Evolutionary conservation across 2,113 vertebrate genomes (phyloP).

Genomic region (Girardinichthys multiradiatus): DNA sequence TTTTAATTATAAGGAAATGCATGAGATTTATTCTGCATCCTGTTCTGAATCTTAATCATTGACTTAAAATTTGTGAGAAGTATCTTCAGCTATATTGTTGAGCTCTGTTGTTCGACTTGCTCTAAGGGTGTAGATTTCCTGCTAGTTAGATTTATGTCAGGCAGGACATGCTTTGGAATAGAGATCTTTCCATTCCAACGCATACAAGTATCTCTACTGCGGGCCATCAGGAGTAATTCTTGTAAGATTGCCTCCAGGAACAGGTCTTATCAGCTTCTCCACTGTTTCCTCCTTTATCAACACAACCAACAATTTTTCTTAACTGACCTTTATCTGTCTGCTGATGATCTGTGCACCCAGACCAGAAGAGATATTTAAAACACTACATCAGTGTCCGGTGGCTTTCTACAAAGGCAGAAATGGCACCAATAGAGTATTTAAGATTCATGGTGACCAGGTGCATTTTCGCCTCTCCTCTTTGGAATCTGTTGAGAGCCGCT

Average conservation of each 20-base stretch:
- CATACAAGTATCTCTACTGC: background rate
- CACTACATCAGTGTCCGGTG: background rate
- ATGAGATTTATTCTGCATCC: background rate
- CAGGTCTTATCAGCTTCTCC: background rate
- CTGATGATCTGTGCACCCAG: background rate
- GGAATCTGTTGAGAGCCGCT: background rate
- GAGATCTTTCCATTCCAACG: conserved; percentile 2
- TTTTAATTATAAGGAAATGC: background rate
- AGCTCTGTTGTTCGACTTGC: background rate
- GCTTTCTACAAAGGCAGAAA: background rate
- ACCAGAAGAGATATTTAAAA: background rate
- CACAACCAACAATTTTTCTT: background rate
- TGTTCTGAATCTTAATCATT: conserved; percentile 2
- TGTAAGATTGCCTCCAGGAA: background rate
- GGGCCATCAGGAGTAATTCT: background rate
- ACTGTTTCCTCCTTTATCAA: background rate
- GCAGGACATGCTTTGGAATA: background rate
- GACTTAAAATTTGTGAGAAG: conserved; percentile 2
- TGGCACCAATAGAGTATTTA: background rate
- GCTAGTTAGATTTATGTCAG: conserved; percentile 8
- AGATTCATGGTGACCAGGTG: background rate
- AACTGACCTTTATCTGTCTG: background rate
- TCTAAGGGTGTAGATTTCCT: background rate
- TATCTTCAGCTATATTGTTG: background rate
- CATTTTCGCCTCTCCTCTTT: too few relatives aligned